Conservation (phyloP, 2,113 vertebrate species). For the Neodon shergylaensis region DNA sequence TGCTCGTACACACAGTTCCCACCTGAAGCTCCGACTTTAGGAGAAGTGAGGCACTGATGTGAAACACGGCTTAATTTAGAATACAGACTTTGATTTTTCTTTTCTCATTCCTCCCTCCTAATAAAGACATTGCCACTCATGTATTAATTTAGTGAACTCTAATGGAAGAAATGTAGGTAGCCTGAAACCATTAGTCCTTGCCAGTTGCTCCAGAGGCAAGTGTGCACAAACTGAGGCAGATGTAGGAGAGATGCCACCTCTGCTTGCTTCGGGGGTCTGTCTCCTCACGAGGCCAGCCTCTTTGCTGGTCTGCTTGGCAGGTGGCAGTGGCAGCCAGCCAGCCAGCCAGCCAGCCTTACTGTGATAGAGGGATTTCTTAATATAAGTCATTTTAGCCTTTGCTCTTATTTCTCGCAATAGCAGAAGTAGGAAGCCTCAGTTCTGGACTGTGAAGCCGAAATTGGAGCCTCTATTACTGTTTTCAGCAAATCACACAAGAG, state of each 20-base stretch:
- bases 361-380: not conserved
- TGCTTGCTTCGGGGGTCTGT: conserved; percentile 40
- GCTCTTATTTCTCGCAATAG: conserved; percentile 43
- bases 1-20: not conserved
- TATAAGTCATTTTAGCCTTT: conserved; percentile 11
- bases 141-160: conserved; percentile 64
- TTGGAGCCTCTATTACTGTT: not conserved
- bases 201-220: conserved; percentile 30
- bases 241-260: not conserved
- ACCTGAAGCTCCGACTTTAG: not conserved
- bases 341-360: not conserved
- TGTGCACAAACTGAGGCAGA: conserved; percentile 29
- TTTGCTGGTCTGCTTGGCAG: conserved; percentile 42
- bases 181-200: conserved; percentile 33
- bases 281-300: not conserved
- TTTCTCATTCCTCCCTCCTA: conserved; percentile 3
- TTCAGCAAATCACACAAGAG: not conserved
- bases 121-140: not conserved
- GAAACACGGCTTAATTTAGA: conserved; percentile 32
- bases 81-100: conserved; percentile 30
- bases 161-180: conserved; percentile 52
- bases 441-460: not conserved
- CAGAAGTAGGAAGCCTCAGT: not conserved
- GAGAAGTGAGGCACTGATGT: not conserved
- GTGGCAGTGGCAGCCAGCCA: not conserved